These are phyloP conservation scores for Lysandra bellargus DNA, from an alignment of 2,888 invertebrate species.

Conservation along the genomic window DNA sequence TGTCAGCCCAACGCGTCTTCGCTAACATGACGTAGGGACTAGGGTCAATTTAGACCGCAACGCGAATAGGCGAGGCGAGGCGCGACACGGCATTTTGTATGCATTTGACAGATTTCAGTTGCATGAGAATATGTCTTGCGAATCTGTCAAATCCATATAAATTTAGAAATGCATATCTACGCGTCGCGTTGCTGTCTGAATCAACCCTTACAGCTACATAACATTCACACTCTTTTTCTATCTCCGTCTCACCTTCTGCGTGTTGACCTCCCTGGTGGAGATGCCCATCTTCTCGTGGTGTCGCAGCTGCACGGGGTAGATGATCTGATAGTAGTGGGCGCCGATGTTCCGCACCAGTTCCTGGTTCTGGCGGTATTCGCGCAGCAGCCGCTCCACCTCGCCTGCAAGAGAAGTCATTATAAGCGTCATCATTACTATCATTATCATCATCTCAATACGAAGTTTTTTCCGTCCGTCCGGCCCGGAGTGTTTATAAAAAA, in stretches of 20 bases:
- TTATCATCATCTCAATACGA: neutral
- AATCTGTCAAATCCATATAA: no score
- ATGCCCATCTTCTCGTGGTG: constrained; percentile 98
- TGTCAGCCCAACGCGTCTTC: no score
- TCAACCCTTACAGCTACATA: no score
- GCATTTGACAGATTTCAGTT: no score
- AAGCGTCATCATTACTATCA: neutral
- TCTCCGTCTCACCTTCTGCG: constrained; percentile 85
- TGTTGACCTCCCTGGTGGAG: constrained; percentile 94
- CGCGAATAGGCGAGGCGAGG: neutral
- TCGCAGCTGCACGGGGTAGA: constrained; percentile 95
- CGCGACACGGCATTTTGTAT: no score
- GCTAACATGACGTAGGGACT: no score
- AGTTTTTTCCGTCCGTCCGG: no score
- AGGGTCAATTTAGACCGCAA: no score
- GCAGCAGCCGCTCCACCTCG: constrained; percentile 94
- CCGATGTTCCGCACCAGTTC: constrained; percentile 95
- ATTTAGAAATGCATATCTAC: no score
- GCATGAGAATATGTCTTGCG: no score
- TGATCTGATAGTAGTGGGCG: constrained; percentile 95
- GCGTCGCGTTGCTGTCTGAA: no score
- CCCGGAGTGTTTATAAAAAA: no score
- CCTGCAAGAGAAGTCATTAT: constrained; percentile 70
- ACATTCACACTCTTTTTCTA: neutral
- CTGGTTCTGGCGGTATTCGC: constrained; percentile 95